phyloP scores from a whole-genome alignment of 2,113 vertebrate genomes.

The Sigmodon hispidus region DNA sequence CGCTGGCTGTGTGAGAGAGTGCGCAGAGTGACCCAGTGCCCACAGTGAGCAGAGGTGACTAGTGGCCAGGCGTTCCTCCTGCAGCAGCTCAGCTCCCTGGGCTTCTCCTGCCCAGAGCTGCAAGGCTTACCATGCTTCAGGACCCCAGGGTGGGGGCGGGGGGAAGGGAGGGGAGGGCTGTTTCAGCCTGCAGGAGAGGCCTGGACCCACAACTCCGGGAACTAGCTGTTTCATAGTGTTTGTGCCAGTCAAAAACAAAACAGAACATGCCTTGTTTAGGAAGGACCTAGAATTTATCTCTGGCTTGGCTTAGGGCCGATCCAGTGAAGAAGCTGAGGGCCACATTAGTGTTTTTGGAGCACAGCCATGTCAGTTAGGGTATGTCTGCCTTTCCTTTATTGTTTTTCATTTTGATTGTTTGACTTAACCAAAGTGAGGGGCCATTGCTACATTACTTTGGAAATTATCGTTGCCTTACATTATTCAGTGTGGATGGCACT shows the following conservation, averaged over 20 bases:
- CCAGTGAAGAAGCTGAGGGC: neutral
- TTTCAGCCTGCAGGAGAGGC: neutral
- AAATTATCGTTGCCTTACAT: neutral
- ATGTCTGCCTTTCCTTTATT: neutral
- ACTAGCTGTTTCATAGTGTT: neutral
- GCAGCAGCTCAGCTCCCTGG: neutral
- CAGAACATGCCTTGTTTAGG: neutral
- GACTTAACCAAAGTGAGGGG: neutral
- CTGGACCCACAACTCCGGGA: neutral
- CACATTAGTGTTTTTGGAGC: neutral
- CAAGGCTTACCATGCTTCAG: neutral
- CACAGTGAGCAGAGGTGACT: neutral
- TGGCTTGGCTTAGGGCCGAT: neutral
- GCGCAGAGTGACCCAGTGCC: neutral
- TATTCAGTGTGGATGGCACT: neutral
- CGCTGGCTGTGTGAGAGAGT: neutral
- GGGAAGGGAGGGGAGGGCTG: rapidly evolving
- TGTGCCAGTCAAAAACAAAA: neutral
- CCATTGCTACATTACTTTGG: neutral
- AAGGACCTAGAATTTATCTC: neutral
- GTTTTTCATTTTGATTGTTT: conserved; percentile 19
- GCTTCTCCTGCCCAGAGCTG: neutral
- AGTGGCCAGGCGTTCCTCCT: neutral
- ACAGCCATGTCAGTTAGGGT: neutral
- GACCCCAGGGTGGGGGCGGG: too few relatives aligned